Evolutionary conservation across 2,888 invertebrate species (phyloP), one percentile per base, ranked within the genome.

Genomic region (Allolobophora icterica): DNA sequence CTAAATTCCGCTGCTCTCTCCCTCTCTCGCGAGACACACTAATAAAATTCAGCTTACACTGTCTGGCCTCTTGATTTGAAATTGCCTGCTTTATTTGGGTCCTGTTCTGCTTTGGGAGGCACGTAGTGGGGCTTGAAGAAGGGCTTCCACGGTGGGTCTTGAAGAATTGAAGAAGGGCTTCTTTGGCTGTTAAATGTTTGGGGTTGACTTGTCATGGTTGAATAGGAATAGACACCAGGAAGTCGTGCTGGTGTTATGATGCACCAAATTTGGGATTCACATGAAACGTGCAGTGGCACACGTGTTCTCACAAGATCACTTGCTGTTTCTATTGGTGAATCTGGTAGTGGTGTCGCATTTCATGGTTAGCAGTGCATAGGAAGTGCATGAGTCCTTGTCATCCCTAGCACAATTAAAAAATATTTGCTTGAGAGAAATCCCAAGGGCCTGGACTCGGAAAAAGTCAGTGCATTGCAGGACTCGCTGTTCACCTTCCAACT

Each of bases 41-140:
- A 71, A 71, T 71, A 71, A 71, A n/a, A 8, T 71, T 71, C n/a
- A 17, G 30, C 71, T 6, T 71, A 71, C 71, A 2, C n/a, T n/a
- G 71, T n/a, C n/a, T 71, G 71, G 71, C 71, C n/a, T 71, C 71
- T n/a, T n/a, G 71, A n/a, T 71, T 71, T 71, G 30, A n/a, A 71
- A 71, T 71, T 71, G 71, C 71, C n/a, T 71, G 30, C 71, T 71
- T n/a, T 71, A n/a, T 71, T 6, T 71, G 3, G 11, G 71, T n/a
- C n/a, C 71, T 71, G n/a, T n/a, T 71, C 71, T 71, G n/a, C 71
- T n/a, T 71, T 71, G n/a, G n/a, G 71, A 71, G 71, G n/a, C n/a
- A n/a, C 13, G 13, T 8, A 8, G 13, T n/a, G 71, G 71, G 71
- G n/a, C 24, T 21, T 21, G 24, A 21, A 52, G 52, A 38, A 38